Evolutionary conservation across 2,113 vertebrate species (phyloP).

Genomic region (Psilopogon haemacephalus): DNA sequence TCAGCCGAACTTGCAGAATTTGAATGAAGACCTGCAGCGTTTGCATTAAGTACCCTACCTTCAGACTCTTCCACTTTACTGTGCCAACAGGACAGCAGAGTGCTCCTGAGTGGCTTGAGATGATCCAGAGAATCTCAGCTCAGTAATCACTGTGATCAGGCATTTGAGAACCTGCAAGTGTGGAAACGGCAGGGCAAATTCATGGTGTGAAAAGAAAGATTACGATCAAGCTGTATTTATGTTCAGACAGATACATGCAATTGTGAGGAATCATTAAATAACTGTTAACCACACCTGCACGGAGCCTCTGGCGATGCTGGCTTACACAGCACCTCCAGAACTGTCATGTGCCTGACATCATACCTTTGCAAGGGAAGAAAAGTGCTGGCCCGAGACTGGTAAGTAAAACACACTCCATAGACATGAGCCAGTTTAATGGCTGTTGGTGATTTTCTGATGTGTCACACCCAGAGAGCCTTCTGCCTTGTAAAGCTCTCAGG

Average conservation of each 20-base stretch:
- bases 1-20: conserved; percentile 6
- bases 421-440: conserved; percentile 21
- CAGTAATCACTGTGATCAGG: neutral
- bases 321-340: conserved; percentile 28
- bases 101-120: neutral
- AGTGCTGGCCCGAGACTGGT: conserved; percentile 41
- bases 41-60: neutral
- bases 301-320: conserved; percentile 54
- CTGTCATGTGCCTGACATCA: conserved; percentile 40
- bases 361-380: conserved; percentile 29
- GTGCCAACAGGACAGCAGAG: neutral
- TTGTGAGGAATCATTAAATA: conserved; percentile 75
- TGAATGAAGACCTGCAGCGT: neutral
- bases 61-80: neutral
- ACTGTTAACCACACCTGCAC: conserved; percentile 61
- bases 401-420: conserved; percentile 30
- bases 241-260: conserved; percentile 68
- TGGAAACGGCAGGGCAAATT: conserved; percentile 45
- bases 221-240: neutral
- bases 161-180: conserved; percentile 27
- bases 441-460: conserved; percentile 29
- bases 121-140: neutral
- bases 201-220: conserved; percentile 65
- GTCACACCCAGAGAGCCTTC: conserved; percentile 28
- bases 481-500: conserved; percentile 28